Conservation (phyloP, 2,113 vertebrate genomes). For the Hippocampus mohnikei region DNA sequence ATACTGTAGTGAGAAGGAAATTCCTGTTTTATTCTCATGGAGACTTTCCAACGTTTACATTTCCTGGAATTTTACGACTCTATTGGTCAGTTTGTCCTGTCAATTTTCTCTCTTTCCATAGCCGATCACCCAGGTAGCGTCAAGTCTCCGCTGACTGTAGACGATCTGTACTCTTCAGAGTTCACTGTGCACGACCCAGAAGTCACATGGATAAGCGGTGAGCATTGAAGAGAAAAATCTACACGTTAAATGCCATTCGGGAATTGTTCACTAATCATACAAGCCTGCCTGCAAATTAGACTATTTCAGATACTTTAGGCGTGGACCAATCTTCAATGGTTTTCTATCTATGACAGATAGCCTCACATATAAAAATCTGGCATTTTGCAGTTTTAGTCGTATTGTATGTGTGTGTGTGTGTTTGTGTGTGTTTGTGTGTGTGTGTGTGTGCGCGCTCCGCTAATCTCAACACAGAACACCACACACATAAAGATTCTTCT, state of each 20-base stretch:
- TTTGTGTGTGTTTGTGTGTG: too few relatives aligned
- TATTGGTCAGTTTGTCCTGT: neutral
- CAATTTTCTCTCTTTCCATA: constrained; percentile 35
- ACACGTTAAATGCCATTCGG: neutral
- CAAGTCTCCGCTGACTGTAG: constrained; percentile 79
- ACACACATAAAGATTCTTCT: too few relatives aligned
- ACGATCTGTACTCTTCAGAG: constrained; percentile 82
- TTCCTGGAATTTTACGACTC: neutral
- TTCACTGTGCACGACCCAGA: constrained; percentile 81
- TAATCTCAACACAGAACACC: too few relatives aligned
- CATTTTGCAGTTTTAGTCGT: too few relatives aligned
- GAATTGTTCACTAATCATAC: too few relatives aligned
- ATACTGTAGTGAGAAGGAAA: too few relatives aligned
- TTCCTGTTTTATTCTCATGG: neutral
- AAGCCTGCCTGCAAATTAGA: neutral
- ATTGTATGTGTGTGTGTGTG: too few relatives aligned
- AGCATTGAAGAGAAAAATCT: constrained; percentile 32
- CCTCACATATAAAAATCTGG: neutral
- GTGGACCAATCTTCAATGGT: too few relatives aligned
- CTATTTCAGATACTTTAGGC: neutral
- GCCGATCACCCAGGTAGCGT: constrained; percentile 80
- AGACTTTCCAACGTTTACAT: neutral
- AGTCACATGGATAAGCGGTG: constrained; percentile 86
- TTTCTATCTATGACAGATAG: too few relatives aligned
- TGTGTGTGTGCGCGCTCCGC: too few relatives aligned